Evolutionary conservation across 2,888 invertebrate genomes (phyloP).

Genomic region (Gymnoscelis rufifasciata): DNA sequence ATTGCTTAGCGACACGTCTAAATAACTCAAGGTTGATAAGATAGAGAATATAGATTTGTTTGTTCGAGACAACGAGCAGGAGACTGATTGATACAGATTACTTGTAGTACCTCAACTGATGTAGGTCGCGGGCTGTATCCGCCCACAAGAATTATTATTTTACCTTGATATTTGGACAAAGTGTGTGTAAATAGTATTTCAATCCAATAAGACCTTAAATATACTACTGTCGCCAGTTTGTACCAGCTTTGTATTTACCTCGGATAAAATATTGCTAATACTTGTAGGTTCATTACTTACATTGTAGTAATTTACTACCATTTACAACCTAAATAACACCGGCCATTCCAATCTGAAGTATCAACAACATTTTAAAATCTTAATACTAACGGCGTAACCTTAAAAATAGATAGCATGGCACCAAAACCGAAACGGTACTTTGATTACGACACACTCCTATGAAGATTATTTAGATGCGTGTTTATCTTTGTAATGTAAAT

Average conservation of each 20-base stretch:
- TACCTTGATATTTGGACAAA: constrained; percentile 8
- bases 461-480: constrained; percentile 3
- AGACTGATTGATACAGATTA: constrained; percentile 11
- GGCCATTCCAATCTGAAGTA: too few species aligned
- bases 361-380: too few species aligned
- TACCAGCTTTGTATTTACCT: background rate
- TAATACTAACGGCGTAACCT: constrained; percentile 14
- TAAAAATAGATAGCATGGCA: constrained; percentile 21
- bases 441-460: constrained; percentile 21
- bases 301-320: too few species aligned
- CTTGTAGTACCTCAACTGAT: constrained; percentile 4
- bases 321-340: too few species aligned
- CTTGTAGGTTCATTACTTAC: too few species aligned
- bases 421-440: constrained; percentile 30
- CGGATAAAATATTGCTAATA: too few species aligned
- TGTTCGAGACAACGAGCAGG: constrained; percentile 30
- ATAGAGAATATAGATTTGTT: constrained; percentile 49
- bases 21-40: constrained; percentile 61
- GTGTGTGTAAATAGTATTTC: constrained; percentile 5
- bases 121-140: constrained; percentile 18
- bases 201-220: constrained; percentile 3
- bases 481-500: constrained; percentile 7
- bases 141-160: constrained; percentile 20
- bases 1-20: constrained; percentile 42
- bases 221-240: background rate